phyloP scores from a whole-genome alignment of 2,797 vertebrate species.

The Merluccius polli region DNA sequence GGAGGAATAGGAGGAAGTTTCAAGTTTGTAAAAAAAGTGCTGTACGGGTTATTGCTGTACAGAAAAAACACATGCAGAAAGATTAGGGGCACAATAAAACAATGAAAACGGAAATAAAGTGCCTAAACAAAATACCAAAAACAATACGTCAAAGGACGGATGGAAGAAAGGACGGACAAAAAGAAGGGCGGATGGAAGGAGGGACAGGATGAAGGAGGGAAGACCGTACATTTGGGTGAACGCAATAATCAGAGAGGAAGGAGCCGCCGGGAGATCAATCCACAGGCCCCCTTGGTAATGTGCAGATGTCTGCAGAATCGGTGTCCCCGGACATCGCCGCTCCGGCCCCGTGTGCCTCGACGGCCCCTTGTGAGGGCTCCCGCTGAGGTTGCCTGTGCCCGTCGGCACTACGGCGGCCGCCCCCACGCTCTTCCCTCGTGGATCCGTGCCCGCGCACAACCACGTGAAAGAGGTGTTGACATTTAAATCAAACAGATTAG shows the following conservation, averaged over 20 bases:
- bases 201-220: background rate
- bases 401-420: conserved; percentile 4
- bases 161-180: too few relatives aligned
- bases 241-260: background rate
- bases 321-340: conserved; percentile 37
- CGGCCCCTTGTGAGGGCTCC: conserved; percentile 4
- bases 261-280: conserved; percentile 37
- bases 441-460: conserved; percentile 47
- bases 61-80: too few relatives aligned
- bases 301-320: conserved; percentile 57
- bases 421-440: conserved; percentile 22
- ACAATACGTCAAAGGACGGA: background rate
- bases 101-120: background rate
- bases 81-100: too few relatives aligned
- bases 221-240: background rate
- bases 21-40: too few relatives aligned
- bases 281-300: conserved; percentile 23
- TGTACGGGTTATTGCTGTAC: too few relatives aligned
- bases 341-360: conserved; percentile 22
- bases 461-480: conserved; percentile 58
- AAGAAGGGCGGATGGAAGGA: too few relatives aligned
- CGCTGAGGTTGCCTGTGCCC: conserved; percentile 10
- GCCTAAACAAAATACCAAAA: background rate
- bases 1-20: too few relatives aligned
- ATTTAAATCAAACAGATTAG: conserved; percentile 66